A percentile compares a stretch with the other conserved stretches of the same genome.
phyloP scores from a whole-genome alignment of 2,113 vertebrate species.

The Mobula birostris region DNA sequence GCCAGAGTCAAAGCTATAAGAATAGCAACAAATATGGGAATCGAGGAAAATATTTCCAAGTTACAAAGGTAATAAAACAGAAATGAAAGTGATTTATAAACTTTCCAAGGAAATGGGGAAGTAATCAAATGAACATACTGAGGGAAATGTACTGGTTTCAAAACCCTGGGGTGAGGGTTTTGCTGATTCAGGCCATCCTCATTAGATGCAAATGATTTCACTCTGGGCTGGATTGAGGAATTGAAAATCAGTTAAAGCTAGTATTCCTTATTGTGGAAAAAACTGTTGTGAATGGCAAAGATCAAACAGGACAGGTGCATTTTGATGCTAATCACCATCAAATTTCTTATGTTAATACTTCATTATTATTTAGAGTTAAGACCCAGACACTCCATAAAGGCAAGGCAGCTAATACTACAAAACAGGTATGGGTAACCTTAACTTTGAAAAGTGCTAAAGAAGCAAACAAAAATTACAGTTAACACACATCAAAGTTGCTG shows the following conservation, averaged over 20 bases:
- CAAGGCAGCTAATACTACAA: not conserved
- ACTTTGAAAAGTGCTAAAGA: not conserved
- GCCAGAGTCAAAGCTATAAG: constrained; percentile 56
- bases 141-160: not conserved
- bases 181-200: not conserved
- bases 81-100: not conserved
- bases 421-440: not conserved
- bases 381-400: not conserved
- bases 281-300: no score
- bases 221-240: not conserved
- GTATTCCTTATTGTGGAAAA: not conserved
- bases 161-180: not conserved
- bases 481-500: no score
- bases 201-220: not conserved
- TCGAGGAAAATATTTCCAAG: constrained; percentile 11
- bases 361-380: not conserved
- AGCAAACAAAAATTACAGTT: not conserved
- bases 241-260: not conserved
- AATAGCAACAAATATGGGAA: constrained; percentile 45
- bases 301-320: not conserved
- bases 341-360: not conserved
- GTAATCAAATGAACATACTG: not conserved
- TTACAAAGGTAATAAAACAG: constrained; percentile 18
- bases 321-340: not conserved
- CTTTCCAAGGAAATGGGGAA: no score